phyloP scores from a whole-genome alignment of 2,797 vertebrate species.

The Coregonus ussuriensis region DNA sequence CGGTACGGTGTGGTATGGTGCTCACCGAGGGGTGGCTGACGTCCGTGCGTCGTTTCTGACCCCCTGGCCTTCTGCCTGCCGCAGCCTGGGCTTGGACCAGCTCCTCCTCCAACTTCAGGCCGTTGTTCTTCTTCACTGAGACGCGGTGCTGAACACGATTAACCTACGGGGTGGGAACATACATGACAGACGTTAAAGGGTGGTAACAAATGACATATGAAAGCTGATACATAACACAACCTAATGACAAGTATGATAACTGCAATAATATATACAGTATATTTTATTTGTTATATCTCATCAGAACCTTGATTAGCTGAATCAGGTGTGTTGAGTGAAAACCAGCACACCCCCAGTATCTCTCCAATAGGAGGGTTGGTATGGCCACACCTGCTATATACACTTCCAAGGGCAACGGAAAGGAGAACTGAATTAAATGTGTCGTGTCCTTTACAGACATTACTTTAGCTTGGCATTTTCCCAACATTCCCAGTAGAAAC shows the following conservation, averaged over 20 bases:
- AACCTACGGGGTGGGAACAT: conserved; percentile 74
- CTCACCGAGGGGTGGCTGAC: conserved; percentile 78
- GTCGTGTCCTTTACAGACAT: background rate
- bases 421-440: background rate
- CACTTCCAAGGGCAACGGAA: no score
- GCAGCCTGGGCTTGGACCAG: conserved; percentile 82
- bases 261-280: no score
- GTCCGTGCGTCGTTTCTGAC: conserved; percentile 78
- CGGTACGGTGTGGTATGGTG: background rate
- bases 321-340: background rate
- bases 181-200: background rate
- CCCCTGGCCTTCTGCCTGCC: conserved; percentile 70
- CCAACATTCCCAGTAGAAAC: background rate
- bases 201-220: background rate
- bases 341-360: no score
- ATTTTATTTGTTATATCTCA: no score
- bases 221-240: no score
- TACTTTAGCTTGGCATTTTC: background rate
- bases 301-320: background rate
- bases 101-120: conserved; percentile 82
- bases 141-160: conserved; percentile 89
- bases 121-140: conserved; percentile 82
- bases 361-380: no score
- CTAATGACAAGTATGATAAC: no score
- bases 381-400: no score